These are phyloP conservation scores for Diaperis boleti DNA, from an alignment of 2,888 invertebrate genomes.

Conservation along the genomic window DNA sequence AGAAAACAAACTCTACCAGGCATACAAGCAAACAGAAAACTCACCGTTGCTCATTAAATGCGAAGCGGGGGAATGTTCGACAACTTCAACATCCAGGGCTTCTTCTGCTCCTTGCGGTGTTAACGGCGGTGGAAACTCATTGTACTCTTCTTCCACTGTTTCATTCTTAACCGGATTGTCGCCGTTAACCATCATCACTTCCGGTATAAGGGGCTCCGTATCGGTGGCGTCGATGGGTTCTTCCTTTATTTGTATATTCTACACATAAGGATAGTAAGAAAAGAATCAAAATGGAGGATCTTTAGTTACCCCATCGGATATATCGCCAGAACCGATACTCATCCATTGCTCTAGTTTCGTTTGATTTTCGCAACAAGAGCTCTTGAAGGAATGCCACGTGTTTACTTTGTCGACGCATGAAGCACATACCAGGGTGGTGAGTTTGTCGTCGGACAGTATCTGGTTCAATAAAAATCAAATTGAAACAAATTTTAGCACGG, in stretches of 20 bases:
- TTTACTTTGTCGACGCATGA: constrained; percentile 75
- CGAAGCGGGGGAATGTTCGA: constrained; percentile 4
- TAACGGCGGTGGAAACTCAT: constrained; percentile 56
- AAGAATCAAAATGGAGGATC: neutral
- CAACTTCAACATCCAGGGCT: constrained; percentile 19
- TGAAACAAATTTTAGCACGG: too few relatives aligned
- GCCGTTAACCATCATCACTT: constrained; percentile 36
- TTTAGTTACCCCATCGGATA: constrained; percentile 21
- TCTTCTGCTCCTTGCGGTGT: constrained; percentile 46
- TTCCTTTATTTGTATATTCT: constrained; percentile 61
- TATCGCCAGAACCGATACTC: constrained; percentile 50
- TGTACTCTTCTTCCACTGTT: constrained; percentile 54
- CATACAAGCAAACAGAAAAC: neutral
- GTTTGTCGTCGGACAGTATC: constrained; percentile 74
- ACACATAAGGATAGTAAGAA: constrained; percentile 40
- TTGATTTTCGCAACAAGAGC: constrained; percentile 75
- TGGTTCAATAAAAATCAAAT: constrained; percentile 63
- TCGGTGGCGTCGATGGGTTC: constrained; percentile 53
- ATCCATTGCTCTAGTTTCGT: constrained; percentile 73
- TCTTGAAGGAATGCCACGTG: constrained; percentile 76
- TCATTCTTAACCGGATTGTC: constrained; percentile 47
- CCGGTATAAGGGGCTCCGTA: constrained; percentile 45
- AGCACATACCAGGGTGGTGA: constrained; percentile 76
- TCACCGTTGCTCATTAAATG: constrained; percentile 27
- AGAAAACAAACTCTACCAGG: neutral